Evolutionary conservation across 64 coral and sea anemone genomes (phyloP), one percentile per base, ranked within the genome.

Genomic region (Pocillopora verrucosa): DNA sequence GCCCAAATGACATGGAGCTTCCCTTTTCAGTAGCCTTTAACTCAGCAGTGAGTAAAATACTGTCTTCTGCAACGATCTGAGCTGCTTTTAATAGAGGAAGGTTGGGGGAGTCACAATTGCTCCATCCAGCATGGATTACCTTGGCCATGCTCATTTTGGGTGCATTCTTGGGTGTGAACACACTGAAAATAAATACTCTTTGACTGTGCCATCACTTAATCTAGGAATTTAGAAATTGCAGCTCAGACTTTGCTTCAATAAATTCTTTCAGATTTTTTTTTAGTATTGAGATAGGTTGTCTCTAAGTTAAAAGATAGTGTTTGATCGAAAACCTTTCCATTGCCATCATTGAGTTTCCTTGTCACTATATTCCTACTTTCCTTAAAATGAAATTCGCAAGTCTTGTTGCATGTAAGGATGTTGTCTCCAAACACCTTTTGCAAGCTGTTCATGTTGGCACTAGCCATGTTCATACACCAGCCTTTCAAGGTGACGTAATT

Each of bases 61-160:
- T 78, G 68, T 30, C 86, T 0, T 78, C 4, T 2, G 72, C 65
- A 36, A 83, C 91, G 13, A 65, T 65, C 22, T 93, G 68, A 58
- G 37, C 62, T 26, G 90, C 83, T 7, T 87, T 83, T 19, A 92
- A 73, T 19, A 92, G 83, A 36, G 82, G 73, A 3, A 92, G 15
- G 0, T 87, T 92, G 9, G 22, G 61, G 11, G 7, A 6, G 61
- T 92, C 90, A 14, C 37, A 34, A 77, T 78, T 22, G 0, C 68
- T 51, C 82, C 81, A 92, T 10, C 90, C 81, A 24, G 82, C 90
- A 59, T 92, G 90, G 9, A 92, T 72, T 0, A 92, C 81, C n/a
- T 92, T 74, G 56, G 90, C 74, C 17, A 86, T 38, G 74, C 78
- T 92, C 81, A 92, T 78, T 64, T 26, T 67, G 13, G 90, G 90